These are phyloP conservation scores for Artemisiospiza belli DNA, from an alignment of 2,113 vertebrate species.

Conservation along the genomic window DNA sequence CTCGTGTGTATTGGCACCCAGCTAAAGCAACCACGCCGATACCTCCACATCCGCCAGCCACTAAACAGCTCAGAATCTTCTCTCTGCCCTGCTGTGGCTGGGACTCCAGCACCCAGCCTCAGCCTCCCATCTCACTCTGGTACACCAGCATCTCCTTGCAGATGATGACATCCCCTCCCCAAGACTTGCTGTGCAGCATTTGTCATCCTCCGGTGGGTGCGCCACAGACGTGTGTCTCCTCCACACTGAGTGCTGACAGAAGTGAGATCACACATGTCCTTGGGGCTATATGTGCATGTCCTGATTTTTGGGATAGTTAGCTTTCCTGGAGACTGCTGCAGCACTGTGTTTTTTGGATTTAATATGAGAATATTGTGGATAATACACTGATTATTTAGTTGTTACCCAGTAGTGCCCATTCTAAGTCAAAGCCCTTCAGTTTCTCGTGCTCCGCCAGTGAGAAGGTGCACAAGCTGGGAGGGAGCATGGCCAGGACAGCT, in stretches of 20 bases:
- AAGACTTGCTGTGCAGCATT: background rate
- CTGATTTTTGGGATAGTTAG: background rate
- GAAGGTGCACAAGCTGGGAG: background rate
- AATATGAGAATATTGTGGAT: background rate
- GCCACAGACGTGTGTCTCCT: background rate
- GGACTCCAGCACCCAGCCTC: no score
- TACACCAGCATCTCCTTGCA: background rate
- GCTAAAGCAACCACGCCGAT: background rate
- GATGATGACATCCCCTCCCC: background rate
- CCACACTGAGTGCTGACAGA: background rate
- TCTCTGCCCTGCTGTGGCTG: no score
- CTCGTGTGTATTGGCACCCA: background rate
- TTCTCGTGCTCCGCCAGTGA: background rate
- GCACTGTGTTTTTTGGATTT: background rate
- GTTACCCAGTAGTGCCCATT: background rate
- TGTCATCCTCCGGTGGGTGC: accelerated
- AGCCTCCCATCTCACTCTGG: background rate
- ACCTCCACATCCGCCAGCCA: constrained; percentile 57
- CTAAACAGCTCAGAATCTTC: constrained; percentile 70
- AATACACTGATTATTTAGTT: background rate
- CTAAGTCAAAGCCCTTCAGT: background rate
- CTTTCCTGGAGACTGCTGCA: background rate
- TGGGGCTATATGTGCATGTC: accelerated
- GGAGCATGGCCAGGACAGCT: background rate
- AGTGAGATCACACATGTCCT: background rate